A percentile compares a stretch with the other conserved stretches of the same genome.
Conservation (phyloP, 2,113 vertebrate genomes). For the Leucopsar rothschildi region DNA sequence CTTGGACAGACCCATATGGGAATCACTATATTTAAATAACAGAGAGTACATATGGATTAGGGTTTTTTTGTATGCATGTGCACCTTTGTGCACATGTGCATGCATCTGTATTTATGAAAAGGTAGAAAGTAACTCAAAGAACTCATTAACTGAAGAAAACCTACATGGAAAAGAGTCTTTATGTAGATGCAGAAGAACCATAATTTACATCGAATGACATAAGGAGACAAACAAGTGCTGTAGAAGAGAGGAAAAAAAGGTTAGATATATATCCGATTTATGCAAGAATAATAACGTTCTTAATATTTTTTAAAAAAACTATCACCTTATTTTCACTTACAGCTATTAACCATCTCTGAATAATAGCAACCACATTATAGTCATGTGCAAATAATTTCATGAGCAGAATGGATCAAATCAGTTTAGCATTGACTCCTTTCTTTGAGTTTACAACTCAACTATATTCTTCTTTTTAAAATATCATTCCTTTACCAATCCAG, state of each 20-base stretch:
- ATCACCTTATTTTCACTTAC: background rate
- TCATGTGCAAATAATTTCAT: background rate
- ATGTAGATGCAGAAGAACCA: background rate
- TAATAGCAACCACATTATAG: background rate
- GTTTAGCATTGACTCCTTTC: background rate
- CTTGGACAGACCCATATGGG: background rate
- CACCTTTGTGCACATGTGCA: background rate
- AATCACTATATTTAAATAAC: background rate
- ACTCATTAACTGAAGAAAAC: background rate
- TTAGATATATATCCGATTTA: background rate
- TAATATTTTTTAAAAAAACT: background rate
- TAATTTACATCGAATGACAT: background rate
- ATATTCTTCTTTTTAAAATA: background rate
- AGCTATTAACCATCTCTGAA: background rate
- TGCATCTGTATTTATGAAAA: background rate
- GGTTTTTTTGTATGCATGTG: rapidly evolving
- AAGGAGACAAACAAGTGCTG: background rate
- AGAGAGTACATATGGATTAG: rapidly evolving
- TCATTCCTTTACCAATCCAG: background rate
- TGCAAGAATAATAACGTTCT: background rate
- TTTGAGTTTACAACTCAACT: too few relatives aligned
- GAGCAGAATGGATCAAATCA: background rate
- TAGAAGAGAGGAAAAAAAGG: background rate
- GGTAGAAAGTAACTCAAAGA: background rate
- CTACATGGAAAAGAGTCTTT: rapidly evolving